Conservation (phyloP, 2,113 vertebrate species). For the Todiramphus saurophagus region DNA sequence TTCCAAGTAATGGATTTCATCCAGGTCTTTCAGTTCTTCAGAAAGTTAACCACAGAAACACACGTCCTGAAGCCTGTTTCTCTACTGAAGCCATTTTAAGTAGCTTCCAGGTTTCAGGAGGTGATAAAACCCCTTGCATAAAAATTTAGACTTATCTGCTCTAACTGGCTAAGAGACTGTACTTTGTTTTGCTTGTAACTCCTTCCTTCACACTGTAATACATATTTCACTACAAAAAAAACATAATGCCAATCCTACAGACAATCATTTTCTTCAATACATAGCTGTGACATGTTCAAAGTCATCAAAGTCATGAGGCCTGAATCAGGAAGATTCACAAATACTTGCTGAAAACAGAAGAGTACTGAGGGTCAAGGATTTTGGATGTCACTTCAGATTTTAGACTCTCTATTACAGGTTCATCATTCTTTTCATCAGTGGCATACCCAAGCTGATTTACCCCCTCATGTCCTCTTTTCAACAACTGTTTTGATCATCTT, state of each 20-base stretch:
- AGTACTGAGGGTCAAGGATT: neutral
- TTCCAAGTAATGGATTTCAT: neutral
- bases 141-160: neutral
- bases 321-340: neutral
- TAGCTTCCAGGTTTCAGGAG: neutral
- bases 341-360: neutral
- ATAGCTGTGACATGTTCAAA: fast-evolving
- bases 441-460: neutral
- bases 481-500: too few relatives aligned
- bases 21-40: neutral
- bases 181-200: neutral
- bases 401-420: neutral
- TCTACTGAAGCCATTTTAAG: neutral
- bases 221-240: neutral
- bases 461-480: neutral
- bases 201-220: neutral
- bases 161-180: neutral
- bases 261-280: neutral
- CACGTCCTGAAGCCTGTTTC: neutral
- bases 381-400: neutral
- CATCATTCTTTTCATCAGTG: neutral
- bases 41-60: neutral
- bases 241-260: neutral
- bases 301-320: neutral
- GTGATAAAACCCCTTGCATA: neutral